Conservation (phyloP, 1,140 invertebrate species). For the Parapsyche elsis region DNA sequence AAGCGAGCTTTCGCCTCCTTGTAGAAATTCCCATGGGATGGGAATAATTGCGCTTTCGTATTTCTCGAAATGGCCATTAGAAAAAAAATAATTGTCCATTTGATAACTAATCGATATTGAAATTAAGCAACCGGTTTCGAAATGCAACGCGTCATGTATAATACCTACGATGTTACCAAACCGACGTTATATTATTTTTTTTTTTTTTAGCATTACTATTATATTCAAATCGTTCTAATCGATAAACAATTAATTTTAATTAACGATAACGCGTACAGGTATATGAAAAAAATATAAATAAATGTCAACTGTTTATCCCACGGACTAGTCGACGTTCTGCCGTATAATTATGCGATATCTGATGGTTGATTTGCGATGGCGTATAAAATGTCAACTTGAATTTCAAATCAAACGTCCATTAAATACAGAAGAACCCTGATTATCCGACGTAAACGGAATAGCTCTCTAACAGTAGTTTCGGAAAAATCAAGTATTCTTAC, state of each 20-base stretch:
- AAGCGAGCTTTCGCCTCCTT: too few relatives aligned
- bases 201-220: not conserved
- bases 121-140: constrained; percentile 10
- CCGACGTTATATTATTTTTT: not conserved
- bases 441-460: not conserved
- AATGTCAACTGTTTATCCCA: constrained; percentile 31
- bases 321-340: not conserved
- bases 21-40: too few relatives aligned
- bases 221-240: not conserved
- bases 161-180: not conserved
- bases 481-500: too few relatives aligned
- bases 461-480: too few relatives aligned
- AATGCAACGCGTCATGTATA: not conserved
- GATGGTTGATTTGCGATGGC: constrained; percentile 3
- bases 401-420: not conserved
- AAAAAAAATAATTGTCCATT: constrained; percentile 17
- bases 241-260: constrained; percentile 27
- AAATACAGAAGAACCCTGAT: not conserved
- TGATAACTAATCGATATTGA: constrained; percentile 25
- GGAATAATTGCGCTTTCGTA: too few relatives aligned
- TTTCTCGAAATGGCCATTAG: not conserved
- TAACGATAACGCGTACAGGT: constrained; percentile 11
- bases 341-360: not conserved
- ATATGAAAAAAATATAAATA: not conserved
- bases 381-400: constrained; percentile 2